Percentiles rank a stretch among this genome's conserved stretches.
Evolutionary conservation across 2,797 vertebrate species (phyloP).

Genomic region (Danio jaintianensis): DNA sequence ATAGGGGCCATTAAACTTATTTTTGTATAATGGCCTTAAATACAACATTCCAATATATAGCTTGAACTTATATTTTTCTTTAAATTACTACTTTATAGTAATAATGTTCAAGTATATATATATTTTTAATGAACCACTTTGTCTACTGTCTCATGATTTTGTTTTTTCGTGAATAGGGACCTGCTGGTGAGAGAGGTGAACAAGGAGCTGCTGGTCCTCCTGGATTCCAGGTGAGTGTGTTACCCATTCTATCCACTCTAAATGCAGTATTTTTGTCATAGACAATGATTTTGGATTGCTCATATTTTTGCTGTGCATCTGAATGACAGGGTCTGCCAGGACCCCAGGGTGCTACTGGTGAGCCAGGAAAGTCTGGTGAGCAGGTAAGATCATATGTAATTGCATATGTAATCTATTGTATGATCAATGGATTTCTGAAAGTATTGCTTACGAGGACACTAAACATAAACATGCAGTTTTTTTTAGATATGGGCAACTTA

Average conservation of each 20-base stretch:
- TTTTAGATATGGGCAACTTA: background rate
- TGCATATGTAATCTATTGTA: background rate
- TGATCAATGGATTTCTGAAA: background rate
- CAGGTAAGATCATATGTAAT: slow-evolving; percentile 78
- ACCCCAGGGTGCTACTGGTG: slow-evolving; percentile 85
- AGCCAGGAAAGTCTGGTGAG: slow-evolving; percentile 88
- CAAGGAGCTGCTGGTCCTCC: slow-evolving; percentile 83
- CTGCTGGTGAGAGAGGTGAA: slow-evolving; percentile 89
- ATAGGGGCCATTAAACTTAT: background rate
- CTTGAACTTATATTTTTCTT: background rate
- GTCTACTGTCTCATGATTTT: background rate
- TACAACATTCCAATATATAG: background rate
- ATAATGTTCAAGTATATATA: background rate
- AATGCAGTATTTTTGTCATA: slow-evolving; percentile 1
- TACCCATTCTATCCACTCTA: background rate
- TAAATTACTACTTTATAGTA: background rate
- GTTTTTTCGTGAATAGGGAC: slow-evolving; percentile 75
- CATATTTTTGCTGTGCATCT: slow-evolving; percentile 35
- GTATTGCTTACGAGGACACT: background rate
- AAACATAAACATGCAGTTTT: background rate
- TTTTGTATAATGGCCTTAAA: background rate
- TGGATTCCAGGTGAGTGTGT: slow-evolving; percentile 85
- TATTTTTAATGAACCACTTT: background rate
- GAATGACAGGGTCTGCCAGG: slow-evolving; percentile 85
- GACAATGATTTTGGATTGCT: background rate